These are phyloP conservation scores for Drosophila sucinea DNA, from an alignment of 1,140 invertebrate species.

Conservation along the genomic window DNA sequence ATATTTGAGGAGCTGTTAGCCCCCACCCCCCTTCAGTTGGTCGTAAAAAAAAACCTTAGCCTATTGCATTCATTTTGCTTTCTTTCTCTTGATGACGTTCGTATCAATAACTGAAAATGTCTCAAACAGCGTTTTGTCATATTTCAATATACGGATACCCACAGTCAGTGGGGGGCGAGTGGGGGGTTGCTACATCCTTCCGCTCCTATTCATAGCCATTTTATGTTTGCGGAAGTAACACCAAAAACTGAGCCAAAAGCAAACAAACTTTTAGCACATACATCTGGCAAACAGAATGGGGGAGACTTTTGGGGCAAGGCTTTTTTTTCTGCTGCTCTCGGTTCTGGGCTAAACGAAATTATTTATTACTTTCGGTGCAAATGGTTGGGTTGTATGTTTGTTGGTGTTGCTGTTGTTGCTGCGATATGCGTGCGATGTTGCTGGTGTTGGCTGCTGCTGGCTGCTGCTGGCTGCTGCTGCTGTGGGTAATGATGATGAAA, in stretches of 20 bases:
- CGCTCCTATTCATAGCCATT: slow-evolving; percentile 27
- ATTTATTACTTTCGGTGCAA: slow-evolving; percentile 72
- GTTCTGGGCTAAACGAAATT: slow-evolving; percentile 77
- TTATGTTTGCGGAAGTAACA: slow-evolving; percentile 76
- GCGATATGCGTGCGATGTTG: slow-evolving; percentile 13
- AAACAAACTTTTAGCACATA: slow-evolving; percentile 76
- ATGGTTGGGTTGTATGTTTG: slow-evolving; percentile 30
- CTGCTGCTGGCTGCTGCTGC: slow-evolving; percentile 11
- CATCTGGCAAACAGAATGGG: slow-evolving; percentile 40
- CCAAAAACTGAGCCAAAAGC: slow-evolving; percentile 45
- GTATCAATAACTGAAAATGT: slow-evolving; percentile 82
- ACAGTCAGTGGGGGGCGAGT: background rate
- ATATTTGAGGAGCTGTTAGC: slow-evolving; percentile 44
- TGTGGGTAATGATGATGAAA: slow-evolving; percentile 78
- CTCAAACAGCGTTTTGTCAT: slow-evolving; percentile 82
- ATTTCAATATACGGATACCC: slow-evolving; percentile 64
- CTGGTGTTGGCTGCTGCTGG: background rate
- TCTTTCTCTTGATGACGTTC: slow-evolving; percentile 56
- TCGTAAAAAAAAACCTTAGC: slow-evolving; percentile 49
- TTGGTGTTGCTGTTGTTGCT: slow-evolving; percentile 13
- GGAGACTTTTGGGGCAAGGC: slow-evolving; percentile 20
- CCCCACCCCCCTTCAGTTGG: background rate
- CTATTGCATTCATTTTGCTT: slow-evolving; percentile 60
- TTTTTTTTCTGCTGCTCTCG: slow-evolving; percentile 42
- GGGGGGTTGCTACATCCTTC: background rate